Base-by-base conservation (phyloP, 2,797 vertebrate genomes). In the Gadopsis bispinosus region DNA sequence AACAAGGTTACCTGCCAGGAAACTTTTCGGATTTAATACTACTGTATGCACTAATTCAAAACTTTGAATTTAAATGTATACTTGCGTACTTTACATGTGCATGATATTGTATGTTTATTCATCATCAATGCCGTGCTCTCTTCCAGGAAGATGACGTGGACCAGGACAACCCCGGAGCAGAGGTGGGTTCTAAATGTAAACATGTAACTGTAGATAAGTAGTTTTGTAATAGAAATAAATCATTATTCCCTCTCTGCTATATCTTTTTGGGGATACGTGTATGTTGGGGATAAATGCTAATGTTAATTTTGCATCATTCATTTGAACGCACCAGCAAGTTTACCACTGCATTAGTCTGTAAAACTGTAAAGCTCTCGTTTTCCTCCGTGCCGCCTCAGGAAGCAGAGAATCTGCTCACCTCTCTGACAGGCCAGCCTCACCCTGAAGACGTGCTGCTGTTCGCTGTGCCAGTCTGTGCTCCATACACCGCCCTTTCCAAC, bases 391-490 rank as follows among this genome's bases (percentile, higher is more conserved):
- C 31, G 48, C 55, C n/a, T 33, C 83, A 97, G 96, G 96, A 96
- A 75, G 93, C 95, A 0, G 94, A 95, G 88, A 95, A 90, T 4
- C 84, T 99, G 77, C 95, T 99, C 77, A 97, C 93, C 87, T 97
- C 97, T 61, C 92, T 99, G 89, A 97, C 96, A 0, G 98, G 97
- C 0, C 97, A 97, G 84, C 98, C 98, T 0, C 96, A 99, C 47
- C 66, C 89, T 0, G 98, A 99, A 69, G 98, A 99, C 20, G 55
- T 97, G 29, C 93, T 99, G 58, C 68, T 99, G 81, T 99, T 99
- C 0, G 96, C 98, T 0, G 95, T 99, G 11, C 98, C 98, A 1
- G 93, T 97, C 83, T 99, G 98, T 5, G 97, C 97, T 19, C 98
- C 98, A 4, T 99, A 99, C 87, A 97, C 96, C 0, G 95, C 96